Evolutionary conservation across 2,113 vertebrate genomes (phyloP), one percentile per base, ranked within the genome.

Genomic region (Oplegnathus fasciatus): DNA sequence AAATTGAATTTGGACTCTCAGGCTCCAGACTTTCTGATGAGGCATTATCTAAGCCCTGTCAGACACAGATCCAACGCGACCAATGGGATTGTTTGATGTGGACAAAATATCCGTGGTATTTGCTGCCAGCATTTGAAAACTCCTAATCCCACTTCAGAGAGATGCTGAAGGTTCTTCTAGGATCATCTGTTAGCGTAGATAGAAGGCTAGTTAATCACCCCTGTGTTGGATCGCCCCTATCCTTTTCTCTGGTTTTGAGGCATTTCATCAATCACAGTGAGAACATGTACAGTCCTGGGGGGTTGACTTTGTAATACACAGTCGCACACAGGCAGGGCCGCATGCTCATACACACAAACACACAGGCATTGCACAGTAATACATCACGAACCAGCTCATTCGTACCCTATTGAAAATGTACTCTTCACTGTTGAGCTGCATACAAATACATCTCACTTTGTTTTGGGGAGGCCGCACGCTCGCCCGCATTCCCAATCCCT

Each of bases 81-180:
- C 79, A 69, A 77, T 40, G 42, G 76, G 75, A 79, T 54, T 83
- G 55, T 86, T 85, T 79, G 82, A 91, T 84, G 87, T 88, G 78
- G 87, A 87, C 80, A 74, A 73, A 86, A 80, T 80, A 83, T 83
- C 87, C 28, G 3, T 55, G 44, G 37, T 58, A 40, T 78, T 87
- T 73, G 82, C 75, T 91, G 71, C 83, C 84, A 83, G 77, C 82
- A 30, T 82, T 65, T 34, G 55, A 85, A 80, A 90, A 83, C 76
- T 85, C 88, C 81, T 88, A 89, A 92, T 91, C 91, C 89, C 34
- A 84, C 91, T 90, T 89, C 88, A 94, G 83, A 88, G 90, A 86
- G 76, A 78, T 55, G 67, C 72, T 72, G 67, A 80, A 88, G 80
- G 86, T 91, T 91, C 87, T 90, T 90, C 77, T 44, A 77, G 85